A percentile compares a stretch with the other conserved stretches of the same genome.
These are phyloP conservation scores for Himantopus leucocephalus DNA, from an alignment of 2,113 vertebrate species.

Conservation along the genomic window DNA sequence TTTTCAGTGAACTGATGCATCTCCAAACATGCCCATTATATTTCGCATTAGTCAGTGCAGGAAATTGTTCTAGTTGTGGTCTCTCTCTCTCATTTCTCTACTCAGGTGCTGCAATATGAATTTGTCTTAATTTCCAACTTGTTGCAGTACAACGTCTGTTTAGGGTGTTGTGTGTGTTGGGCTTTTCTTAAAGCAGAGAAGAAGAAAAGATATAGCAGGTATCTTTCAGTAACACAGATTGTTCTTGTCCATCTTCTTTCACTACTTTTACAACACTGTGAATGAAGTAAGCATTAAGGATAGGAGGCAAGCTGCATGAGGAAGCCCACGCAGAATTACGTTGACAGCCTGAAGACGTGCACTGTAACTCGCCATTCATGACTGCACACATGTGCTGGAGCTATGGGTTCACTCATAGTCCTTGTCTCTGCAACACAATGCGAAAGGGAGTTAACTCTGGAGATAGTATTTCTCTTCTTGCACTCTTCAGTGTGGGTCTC, in stretches of 20 bases:
- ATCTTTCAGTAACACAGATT: background rate
- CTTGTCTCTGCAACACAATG: background rate
- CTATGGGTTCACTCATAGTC: background rate
- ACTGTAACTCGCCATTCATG: background rate
- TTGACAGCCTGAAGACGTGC: background rate
- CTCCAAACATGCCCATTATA: background rate
- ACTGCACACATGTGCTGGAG: background rate
- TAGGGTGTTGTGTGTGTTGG: background rate
- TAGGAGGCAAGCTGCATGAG: background rate
- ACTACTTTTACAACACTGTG: background rate
- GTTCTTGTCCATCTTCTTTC: background rate
- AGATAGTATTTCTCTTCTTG: background rate
- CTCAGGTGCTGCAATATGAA: background rate
- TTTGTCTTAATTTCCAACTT: background rate
- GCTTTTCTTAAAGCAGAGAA: background rate
- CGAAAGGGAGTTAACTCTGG: accelerated
- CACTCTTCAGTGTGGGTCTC: background rate
- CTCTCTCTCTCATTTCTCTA: background rate
- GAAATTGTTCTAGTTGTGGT: background rate
- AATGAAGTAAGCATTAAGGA: background rate
- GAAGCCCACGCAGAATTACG: background rate
- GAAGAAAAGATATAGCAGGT: background rate
- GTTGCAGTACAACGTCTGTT: background rate
- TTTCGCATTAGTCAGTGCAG: background rate
- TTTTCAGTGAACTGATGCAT: background rate